Conservation (phyloP, 2,113 vertebrate species). For the Nymphicus hollandicus region DNA sequence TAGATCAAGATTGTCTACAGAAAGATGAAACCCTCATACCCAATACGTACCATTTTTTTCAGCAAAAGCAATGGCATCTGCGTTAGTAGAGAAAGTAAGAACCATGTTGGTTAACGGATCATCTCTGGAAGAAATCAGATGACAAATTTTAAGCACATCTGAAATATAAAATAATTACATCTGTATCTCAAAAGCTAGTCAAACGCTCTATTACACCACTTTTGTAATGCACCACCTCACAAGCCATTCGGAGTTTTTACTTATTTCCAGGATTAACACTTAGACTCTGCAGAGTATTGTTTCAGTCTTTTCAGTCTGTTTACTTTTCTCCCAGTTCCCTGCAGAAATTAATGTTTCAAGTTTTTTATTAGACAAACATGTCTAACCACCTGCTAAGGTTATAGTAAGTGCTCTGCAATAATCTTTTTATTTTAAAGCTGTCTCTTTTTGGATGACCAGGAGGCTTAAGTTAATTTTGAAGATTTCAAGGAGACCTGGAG, state of each 20-base stretch:
- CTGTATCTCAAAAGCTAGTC: neutral
- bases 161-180: neutral
- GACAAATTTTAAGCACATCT: neutral
- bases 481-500: neutral
- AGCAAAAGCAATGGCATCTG: constrained; percentile 92
- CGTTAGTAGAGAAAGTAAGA: constrained; percentile 87
- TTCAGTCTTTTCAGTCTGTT: neutral
- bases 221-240: neutral
- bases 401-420: neutral
- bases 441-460: neutral
- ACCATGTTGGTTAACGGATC: constrained; percentile 95
- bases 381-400: neutral
- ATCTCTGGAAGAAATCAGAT: constrained; percentile 75
- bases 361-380: neutral
- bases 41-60: constrained; percentile 91
- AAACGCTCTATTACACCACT: neutral
- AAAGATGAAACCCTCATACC: neutral
- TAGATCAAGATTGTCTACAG: neutral
- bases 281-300: neutral
- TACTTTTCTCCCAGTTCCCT: neutral
- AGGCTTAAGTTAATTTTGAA: neutral
- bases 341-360: neutral
- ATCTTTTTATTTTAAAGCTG: neutral
- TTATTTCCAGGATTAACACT: neutral
- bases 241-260: neutral